Conservation (phyloP, 92 coral and sea anemone genomes). For the Plumapathes pennacea region DNA sequence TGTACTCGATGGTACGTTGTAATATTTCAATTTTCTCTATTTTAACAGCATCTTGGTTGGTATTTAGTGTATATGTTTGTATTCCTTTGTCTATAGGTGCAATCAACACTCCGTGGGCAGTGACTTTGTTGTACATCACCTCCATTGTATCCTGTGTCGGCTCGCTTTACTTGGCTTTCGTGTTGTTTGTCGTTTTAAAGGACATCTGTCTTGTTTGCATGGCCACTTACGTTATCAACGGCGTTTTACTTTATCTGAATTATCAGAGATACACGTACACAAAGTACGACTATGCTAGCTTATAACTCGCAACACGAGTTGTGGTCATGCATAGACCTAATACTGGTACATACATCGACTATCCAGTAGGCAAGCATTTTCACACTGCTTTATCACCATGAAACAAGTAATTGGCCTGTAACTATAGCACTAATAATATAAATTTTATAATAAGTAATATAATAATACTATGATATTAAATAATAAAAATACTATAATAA, state of each 20-base stretch:
- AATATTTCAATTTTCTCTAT: neutral
- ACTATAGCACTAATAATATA: too few relatives aligned
- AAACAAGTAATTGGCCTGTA: too few relatives aligned
- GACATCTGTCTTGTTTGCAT: conserved; percentile 77
- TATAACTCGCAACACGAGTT: too few relatives aligned
- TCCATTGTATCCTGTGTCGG: conserved; percentile 76
- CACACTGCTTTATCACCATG: too few relatives aligned
- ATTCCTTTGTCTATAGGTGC: conserved; percentile 33
- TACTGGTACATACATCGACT: too few relatives aligned
- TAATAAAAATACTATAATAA: too few relatives aligned
- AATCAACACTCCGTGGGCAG: conserved; percentile 28
- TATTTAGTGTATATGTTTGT: neutral
- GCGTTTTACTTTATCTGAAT: conserved; percentile 55
- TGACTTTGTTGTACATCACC: conserved; percentile 26
- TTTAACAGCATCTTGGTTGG: neutral
- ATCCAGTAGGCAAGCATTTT: too few relatives aligned
- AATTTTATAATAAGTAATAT: too few relatives aligned
- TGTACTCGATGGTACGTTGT: too few relatives aligned
- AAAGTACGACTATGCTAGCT: too few relatives aligned
- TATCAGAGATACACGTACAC: conserved; percentile 42
- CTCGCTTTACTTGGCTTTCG: conserved; percentile 56
- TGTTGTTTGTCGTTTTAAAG: conserved; percentile 66
- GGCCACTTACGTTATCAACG: conserved; percentile 69
- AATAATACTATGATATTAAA: too few relatives aligned
- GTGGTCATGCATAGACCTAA: too few relatives aligned